Conservation (phyloP, 2,797 vertebrate genomes). For the Anolis apletophallus region DNA sequence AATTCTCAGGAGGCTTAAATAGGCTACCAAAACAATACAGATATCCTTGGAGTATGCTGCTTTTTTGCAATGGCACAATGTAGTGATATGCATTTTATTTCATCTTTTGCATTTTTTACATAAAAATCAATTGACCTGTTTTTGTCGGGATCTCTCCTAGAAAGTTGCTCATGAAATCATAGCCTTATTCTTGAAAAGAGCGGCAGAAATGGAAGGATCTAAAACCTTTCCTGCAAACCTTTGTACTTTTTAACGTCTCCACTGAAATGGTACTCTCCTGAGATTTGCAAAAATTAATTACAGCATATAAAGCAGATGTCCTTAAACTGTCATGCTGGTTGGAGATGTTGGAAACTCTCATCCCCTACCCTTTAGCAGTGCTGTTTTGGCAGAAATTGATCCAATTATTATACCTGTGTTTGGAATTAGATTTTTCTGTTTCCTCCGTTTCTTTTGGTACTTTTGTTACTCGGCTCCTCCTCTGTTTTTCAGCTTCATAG, state of each 20-base stretch:
- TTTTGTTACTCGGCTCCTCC: too few species aligned
- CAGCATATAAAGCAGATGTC: neutral
- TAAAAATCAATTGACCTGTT: neutral
- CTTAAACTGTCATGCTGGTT: neutral
- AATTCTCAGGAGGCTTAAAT: neutral
- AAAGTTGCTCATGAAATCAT: neutral
- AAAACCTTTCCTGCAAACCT: too few species aligned
- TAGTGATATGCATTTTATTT: neutral
- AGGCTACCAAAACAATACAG: neutral
- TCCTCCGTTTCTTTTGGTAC: too few species aligned
- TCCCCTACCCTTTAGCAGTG: too few species aligned
- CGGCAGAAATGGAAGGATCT: too few species aligned
- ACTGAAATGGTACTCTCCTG: neutral
- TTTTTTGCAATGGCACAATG: neutral
- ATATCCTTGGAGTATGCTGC: neutral
- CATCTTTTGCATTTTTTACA: too few species aligned
- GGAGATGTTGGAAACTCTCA: neutral
- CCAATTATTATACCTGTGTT: too few species aligned
- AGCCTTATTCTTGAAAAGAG: too few species aligned
- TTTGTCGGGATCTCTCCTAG: neutral
- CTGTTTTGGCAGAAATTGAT: too few species aligned
- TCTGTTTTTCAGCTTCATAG: too few species aligned
- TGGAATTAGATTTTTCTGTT: too few species aligned
- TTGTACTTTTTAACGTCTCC: neutral
- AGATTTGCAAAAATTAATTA: neutral